Conservation (phyloP, 2,888 invertebrate species). For the Trichopoda pennipes region DNA sequence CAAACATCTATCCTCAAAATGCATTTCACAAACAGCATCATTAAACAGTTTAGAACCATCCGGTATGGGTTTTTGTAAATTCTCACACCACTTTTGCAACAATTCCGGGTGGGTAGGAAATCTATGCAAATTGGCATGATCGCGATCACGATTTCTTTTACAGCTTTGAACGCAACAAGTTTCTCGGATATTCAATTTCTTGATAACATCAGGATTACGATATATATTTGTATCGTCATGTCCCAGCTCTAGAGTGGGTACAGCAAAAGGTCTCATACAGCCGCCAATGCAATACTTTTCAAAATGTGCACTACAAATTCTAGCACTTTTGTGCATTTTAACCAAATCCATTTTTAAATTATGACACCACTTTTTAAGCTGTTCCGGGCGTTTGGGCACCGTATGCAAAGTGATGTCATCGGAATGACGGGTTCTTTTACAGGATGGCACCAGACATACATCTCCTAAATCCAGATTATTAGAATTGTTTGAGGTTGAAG, state of each 20-base stretch:
- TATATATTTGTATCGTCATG: constrained; percentile 77
- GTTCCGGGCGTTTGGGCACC: constrained; percentile 76
- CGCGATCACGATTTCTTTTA: constrained; percentile 76
- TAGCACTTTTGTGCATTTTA: constrained; percentile 76
- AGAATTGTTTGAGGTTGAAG: constrained; percentile 41
- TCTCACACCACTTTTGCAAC: constrained; percentile 76
- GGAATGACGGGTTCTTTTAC: constrained; percentile 76
- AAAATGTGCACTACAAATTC: constrained; percentile 77
- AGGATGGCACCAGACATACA: constrained; percentile 76
- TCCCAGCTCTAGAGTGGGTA: constrained; percentile 75
- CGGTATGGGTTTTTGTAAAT: constrained; percentile 74
- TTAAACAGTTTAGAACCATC: constrained; percentile 77
- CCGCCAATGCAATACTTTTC: constrained; percentile 78
- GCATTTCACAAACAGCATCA: constrained; percentile 77
- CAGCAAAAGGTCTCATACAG: constrained; percentile 78
- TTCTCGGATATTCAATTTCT: constrained; percentile 77
- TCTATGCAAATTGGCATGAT: constrained; percentile 77
- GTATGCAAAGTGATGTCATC: constrained; percentile 76
- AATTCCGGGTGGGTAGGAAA: constrained; percentile 76
- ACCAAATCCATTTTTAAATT: constrained; percentile 75
- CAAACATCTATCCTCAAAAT: constrained; percentile 77
- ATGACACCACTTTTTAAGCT: constrained; percentile 78
- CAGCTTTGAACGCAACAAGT: constrained; percentile 76
- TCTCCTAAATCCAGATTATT: constrained; percentile 64
- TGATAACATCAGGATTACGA: constrained; percentile 77